Base-by-base conservation (phyloP, 1,140 invertebrate species). In the Drosophila pseudoananassae region DNA sequence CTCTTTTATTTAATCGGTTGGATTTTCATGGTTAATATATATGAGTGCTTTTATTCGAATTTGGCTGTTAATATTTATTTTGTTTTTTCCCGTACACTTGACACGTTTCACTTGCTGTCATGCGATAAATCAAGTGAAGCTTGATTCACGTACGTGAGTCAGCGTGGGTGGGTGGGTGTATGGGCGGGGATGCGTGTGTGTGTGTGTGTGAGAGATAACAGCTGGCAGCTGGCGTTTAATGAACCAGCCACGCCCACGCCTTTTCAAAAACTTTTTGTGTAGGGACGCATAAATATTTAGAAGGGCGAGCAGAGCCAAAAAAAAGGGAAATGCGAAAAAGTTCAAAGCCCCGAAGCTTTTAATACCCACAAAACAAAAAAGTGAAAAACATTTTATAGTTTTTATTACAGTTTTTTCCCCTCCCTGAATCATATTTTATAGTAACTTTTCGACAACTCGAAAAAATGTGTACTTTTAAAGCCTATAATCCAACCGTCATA, bases 211-310 rank as follows among this genome's bases (percentile, higher is more conserved):
- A 40, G 58, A 84, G 81, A 85, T 84, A 84, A 84, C 81, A 85
- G 68, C 68, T 61, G 78, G 49, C 81, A 84, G 81, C 81, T 84
- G 81, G 81, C 81, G 81, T 80, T 80, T 85, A 84, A 84, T 84
- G 81, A 85, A 85, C 81, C 81, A 76, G 76, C 81, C 81, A 79
- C 73, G 81, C 73, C 81, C 81, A 76, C 64, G 73, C 43, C 17
- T 80, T 77, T 78, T 57, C 43, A 46, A 79, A 75, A 84, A 76
- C 38, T 84, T 84, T 78, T 83, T 45, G 63, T 55, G 29, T 23
- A 73, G 59, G 63, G 60, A 74, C 72, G 69, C 72, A 77, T 70
- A 85, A 85, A 61, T 27, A 47, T 51, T 31, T 27, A 52, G 12
- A 2, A 12, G 40, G 36, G 9, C 33, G 27, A 56, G 20, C 40